Evolutionary conservation across 1,140 invertebrate genomes (phyloP), one percentile per base, ranked within the genome.

Genomic region (Drosophila pectinifera): DNA sequence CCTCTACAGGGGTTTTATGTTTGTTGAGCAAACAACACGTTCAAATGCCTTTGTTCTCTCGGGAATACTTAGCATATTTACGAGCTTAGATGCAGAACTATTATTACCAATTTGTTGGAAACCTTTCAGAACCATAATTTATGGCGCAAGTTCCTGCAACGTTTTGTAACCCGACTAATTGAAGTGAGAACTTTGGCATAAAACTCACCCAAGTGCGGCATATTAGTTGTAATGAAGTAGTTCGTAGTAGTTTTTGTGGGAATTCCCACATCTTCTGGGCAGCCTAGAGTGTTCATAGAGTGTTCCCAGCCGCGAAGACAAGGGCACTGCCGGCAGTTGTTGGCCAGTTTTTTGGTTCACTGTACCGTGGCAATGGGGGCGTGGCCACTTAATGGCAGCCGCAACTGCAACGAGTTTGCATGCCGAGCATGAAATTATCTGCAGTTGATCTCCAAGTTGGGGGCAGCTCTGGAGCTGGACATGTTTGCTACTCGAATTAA

Each of bases 401-500:
- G 48, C 58, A 75, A 61, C 58, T 49, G 59, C 48, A 77, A 54
- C 73, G 63, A 77, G 53, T 53, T 69, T 76, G 73, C 75, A 78
- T 77, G 73, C 73, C 31, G 67, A 61, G 41, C 73, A 76, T 78
- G 67, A 53, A 70, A 78, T 78, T 78, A 78, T 78, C 75, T 70
- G 34, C 64, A 38, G 64, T 61, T 69, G 64, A 78, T 78, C 74
- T 76, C 53, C 61, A 13, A 58, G 73, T 36, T 28, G 42, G 49
- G 43, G 53, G 72, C 73, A 48, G 59, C 62, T 55, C 49, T 43
- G 59, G 64, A 49, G 39, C 36, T 45, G 61, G 73, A 55, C 73
- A 76, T 76, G 73, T 76, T 76, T 45, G 56, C 63, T 78, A 78
- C 73, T 62, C 56, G 56, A 70, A 55, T 78, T 78, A 69, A 78